Conservation (phyloP, 1,140 invertebrate genomes). For the Gonioctena quinquepunctata region DNA sequence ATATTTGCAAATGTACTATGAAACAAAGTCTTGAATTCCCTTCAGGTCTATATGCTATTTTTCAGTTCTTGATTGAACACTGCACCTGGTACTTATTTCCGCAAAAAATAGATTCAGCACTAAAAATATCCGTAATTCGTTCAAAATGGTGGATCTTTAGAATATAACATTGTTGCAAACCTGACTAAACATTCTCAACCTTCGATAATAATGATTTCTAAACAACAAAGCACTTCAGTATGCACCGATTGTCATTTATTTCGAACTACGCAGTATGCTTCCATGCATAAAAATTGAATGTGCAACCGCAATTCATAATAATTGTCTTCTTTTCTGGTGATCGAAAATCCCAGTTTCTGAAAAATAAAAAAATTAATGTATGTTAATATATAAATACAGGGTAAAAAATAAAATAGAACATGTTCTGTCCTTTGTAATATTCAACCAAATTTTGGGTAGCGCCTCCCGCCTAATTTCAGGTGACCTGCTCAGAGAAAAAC, state of each 20-base stretch:
- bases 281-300: not conserved
- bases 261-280: not conserved
- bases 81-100: not conserved
- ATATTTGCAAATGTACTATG: not conserved
- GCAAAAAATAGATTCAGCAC: not conserved
- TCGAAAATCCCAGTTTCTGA: constrained; percentile 4
- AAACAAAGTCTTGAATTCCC: not conserved
- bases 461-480: too few species aligned
- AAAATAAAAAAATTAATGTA: not conserved
- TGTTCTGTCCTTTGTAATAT: too few species aligned
- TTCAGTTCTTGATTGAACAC: not conserved
- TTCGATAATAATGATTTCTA: not conserved
- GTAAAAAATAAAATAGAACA: not conserved
- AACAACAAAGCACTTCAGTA: constrained; percentile 8
- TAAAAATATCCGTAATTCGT: not conserved
- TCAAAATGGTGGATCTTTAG: not conserved
- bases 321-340: not conserved
- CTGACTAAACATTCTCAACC: not conserved
- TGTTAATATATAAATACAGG: not conserved
- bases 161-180: constrained; percentile 11
- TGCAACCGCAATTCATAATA: not conserved
- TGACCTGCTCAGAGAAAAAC: too few species aligned
- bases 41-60: not conserved
- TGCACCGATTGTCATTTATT: constrained; percentile 8
- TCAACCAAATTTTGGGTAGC: too few species aligned